Conservation (phyloP, 1,140 invertebrate species). For the Zaprionus inermis region DNA sequence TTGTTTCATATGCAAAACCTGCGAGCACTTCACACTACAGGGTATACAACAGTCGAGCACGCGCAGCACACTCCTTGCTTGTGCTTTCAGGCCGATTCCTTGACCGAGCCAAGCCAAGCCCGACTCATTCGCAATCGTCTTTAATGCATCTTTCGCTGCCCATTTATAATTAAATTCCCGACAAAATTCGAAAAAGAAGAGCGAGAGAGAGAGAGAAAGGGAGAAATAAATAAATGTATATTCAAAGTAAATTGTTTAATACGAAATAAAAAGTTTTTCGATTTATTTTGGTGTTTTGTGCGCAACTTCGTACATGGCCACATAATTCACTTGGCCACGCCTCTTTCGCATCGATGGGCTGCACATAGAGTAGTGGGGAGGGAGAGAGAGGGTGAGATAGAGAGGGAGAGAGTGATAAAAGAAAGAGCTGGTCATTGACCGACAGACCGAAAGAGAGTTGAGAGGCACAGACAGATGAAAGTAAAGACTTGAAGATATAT, state of each 20-base stretch:
- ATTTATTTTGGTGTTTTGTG: conserved; percentile 73
- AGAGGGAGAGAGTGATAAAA: background rate
- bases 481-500: background rate
- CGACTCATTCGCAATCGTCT: conserved; percentile 23
- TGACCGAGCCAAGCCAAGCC: conserved; percentile 1
- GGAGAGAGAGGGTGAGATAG: background rate
- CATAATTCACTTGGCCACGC: conserved; percentile 65
- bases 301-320: conserved; percentile 59
- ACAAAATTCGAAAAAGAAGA: conserved; percentile 5
- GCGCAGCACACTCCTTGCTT: background rate
- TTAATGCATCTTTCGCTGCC: conserved; percentile 10
- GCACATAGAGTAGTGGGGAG: background rate
- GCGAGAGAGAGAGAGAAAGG: background rate
- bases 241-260: conserved; percentile 79
- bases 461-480: background rate
- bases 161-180: conserved; percentile 45
- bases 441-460: background rate
- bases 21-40: background rate
- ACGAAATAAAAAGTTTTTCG: conserved; percentile 79
- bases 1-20: too few species aligned
- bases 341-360: conserved; percentile 12
- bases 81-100: background rate
- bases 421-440: background rate
- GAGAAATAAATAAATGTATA: conserved; percentile 36
- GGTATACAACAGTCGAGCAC: background rate